A percentile compares a stretch with the other conserved stretches of the same genome.
Evolutionary conservation across 2,888 invertebrate genomes (phyloP).

Genomic region (Matsumyia berberina): DNA sequence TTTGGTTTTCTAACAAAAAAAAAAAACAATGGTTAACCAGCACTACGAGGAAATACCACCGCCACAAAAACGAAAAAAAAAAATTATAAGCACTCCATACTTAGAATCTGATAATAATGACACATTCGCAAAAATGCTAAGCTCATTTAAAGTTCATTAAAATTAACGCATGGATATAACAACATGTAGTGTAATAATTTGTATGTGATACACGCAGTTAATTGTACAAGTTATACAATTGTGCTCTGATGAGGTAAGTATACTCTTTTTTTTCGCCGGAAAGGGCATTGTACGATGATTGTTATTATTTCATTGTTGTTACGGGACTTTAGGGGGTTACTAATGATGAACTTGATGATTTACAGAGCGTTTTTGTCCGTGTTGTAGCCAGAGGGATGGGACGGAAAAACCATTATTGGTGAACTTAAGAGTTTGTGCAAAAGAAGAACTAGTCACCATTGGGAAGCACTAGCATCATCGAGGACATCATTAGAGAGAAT

Average conservation of each 20-base stretch:
- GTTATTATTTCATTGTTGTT: conserved; percentile 40
- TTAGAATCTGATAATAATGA: conserved; percentile 20
- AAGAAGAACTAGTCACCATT: no score
- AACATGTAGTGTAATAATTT: conserved; percentile 23
- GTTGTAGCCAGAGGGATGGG: no score
- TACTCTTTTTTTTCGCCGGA: background rate
- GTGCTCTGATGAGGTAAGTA: conserved; percentile 8
- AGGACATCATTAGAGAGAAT: no score
- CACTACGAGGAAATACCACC: conserved; percentile 4
- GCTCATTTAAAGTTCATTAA: conserved; percentile 36
- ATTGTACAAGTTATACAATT: conserved; percentile 46
- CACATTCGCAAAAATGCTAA: conserved; percentile 18
- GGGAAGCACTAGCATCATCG: no score
- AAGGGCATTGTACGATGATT: conserved; percentile 57
- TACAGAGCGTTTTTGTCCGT: background rate
- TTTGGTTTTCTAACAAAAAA: background rate
- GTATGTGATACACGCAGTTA: conserved; percentile 41
- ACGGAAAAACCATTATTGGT: no score
- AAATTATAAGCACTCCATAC: background rate
- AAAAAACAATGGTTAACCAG: background rate
- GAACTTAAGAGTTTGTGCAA: no score
- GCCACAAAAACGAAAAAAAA: background rate
- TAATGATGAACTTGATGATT: conserved; percentile 30
- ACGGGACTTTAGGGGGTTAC: conserved; percentile 31
- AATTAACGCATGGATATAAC: conserved; percentile 16